Base-by-base conservation (phyloP, 2,797 vertebrate genomes). In the Characodon lateralis region DNA sequence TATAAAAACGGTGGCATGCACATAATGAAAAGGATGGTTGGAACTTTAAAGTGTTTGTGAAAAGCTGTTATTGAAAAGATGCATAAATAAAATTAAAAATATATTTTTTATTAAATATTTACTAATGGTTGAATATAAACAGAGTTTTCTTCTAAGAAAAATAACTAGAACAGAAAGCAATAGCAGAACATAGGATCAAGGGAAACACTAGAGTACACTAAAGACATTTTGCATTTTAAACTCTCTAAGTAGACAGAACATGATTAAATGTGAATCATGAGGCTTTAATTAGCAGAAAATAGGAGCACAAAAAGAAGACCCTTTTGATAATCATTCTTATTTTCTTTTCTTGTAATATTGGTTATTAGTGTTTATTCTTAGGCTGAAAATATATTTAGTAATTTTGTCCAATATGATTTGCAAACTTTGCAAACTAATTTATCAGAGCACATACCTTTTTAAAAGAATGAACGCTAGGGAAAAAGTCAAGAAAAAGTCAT, bases 241-340 rank as follows among this genome's bases (percentile, higher is more conserved):
- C 24, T 63, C 61, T 63, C 46, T 69, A 46, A 41, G 39, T 31
- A 51, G 48, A 78, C 43, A n/a, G 41, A 74, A 46, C 9, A 43
- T 77, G 66, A 71, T 77, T 74, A 77, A 35, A 66, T 24, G 71
- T 39, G n/a, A 53, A 79, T 75, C 35, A 14, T 1, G 16, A 73
- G 35, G 12, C 61, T 7, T n/a, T 0, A 46, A 41, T 41, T 0
- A 4, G 43, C 35, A 51, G 39, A 66, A 41, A 81, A 51, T 55
- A 68, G 48, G 0, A 41, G 1, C 5, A 66, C 28, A 72, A 72
- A 71, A 1, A 73, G 48, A 56, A 7, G 1, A 66, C 55, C 48
- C 59, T 74, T 77, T 35, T 28, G 39, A 69, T 71, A 51, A 41
- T 31, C 18, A 0, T 76, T 79, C 13, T 63, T 66, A 35, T 18